Conservation (phyloP, 2,797 vertebrate species). For the Eidolon dupreanum region DNA sequence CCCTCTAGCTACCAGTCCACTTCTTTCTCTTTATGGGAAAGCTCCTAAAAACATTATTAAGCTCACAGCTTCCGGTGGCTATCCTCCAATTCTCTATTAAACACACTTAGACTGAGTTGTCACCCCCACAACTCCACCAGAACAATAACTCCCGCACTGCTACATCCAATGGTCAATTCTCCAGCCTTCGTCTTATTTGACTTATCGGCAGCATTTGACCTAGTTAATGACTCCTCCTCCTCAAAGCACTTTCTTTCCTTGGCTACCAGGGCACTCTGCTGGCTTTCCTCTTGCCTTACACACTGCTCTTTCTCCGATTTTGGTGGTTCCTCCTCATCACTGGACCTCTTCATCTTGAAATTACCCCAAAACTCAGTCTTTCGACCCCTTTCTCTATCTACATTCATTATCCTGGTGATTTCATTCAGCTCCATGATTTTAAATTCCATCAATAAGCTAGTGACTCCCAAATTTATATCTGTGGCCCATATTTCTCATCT, state of each 20-base stretch:
- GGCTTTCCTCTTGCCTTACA: not conserved
- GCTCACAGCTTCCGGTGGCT: not conserved
- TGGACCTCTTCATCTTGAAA: not conserved
- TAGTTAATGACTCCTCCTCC: not conserved
- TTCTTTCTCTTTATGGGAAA: not conserved
- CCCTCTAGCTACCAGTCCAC: not conserved
- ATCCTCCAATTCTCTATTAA: not conserved
- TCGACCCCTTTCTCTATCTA: not conserved
- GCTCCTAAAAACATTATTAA: not conserved
- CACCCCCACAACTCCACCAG: not conserved
- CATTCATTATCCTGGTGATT: not conserved
- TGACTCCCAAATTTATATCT: not conserved
- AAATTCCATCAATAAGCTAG: not conserved
- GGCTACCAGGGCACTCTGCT: not conserved
- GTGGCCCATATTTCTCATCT: not conserved
- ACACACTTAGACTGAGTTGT: not conserved
- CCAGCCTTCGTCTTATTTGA: not conserved
- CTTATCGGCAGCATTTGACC: not conserved
- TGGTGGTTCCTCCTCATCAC: not conserved
- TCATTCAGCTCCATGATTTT: not conserved
- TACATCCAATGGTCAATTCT: not conserved
- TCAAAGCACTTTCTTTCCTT: not conserved
- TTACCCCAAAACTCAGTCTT: not conserved
- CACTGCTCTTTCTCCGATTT: not conserved
- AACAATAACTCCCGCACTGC: not conserved